Evolutionary conservation across 2,888 invertebrate genomes (phyloP), one percentile per base, ranked within the genome.

Genomic region (Eurois occulta): DNA sequence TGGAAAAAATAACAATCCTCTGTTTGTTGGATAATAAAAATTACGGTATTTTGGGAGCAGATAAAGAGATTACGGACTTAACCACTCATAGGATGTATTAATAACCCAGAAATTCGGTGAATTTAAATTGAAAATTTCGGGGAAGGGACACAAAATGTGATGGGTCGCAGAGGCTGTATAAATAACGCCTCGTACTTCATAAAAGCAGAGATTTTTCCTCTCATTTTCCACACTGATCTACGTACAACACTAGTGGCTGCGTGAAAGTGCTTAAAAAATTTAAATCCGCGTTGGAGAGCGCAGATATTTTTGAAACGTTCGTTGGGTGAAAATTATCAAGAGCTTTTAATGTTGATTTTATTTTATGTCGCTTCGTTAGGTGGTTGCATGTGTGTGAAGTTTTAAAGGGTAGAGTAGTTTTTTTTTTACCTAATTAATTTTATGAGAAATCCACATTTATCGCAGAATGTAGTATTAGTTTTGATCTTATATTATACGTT

Each of bases 171-270:
- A 65, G 46, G 46, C 67, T 74, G 62, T 67, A 64, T 85, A 81
- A 87, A 87, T 83, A 78, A 83, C 75, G 64, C 76, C 35, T 38
- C 72, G 32, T 78, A 68, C 60, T 85, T 85, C 65, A 83, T 74
- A 78, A 75, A 72, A 13, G 64, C 60, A 58, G 68, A 52, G 72
- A 24, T 62, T 81, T 84, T 77, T 48, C 48, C 65, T 62, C n/a
- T 72, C 35, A 68, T 80, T 84, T 80, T 67, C 32, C 48, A 43
- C 71, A 71, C 72, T 68, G 65, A 68, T 74, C n/a, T 64, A 64
- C 43, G 35, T 68, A 55, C 58, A 32, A 46, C 41, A 48, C 55
- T 80, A 66, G 80, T 64, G 70, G n/a, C 41, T 67, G 28, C 35
- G 81, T 81, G 35, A 72, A 21, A 64, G 71, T 58, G 62, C 55